Conservation (phyloP, 2,113 vertebrate genomes). For the Ciconia maguari region DNA sequence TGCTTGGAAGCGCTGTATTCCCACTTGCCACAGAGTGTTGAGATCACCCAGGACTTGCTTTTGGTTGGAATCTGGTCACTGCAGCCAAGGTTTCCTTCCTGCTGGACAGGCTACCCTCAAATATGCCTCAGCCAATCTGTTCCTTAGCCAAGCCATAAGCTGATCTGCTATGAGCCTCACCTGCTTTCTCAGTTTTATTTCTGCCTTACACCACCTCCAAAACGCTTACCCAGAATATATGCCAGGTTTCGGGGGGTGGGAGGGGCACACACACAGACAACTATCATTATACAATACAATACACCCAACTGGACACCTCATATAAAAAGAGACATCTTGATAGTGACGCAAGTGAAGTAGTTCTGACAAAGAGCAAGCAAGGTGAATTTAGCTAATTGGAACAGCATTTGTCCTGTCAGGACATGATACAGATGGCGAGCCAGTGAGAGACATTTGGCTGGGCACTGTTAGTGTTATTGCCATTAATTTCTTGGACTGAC, state of each 20-base stretch:
- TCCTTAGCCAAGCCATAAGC: neutral
- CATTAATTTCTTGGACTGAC: conserved; percentile 4
- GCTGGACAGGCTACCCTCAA: neutral
- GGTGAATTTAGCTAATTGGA: conserved; percentile 18
- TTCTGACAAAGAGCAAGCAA: conserved; percentile 16
- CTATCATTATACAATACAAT: neutral
- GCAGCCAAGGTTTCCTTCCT: neutral
- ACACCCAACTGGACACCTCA: neutral
- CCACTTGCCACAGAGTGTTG: neutral
- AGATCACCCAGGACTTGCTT: neutral
- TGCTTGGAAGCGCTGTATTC: neutral
- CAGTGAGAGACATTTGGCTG: conserved; percentile 54
- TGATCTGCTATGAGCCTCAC: neutral
- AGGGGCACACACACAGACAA: neutral
- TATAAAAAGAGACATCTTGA: neutral
- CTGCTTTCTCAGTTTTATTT: neutral
- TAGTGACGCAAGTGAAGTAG: neutral
- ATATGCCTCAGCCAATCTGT: neutral
- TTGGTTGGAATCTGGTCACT: neutral
- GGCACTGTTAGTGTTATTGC: neutral
- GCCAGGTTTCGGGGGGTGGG: neutral
- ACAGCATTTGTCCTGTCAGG: neutral
- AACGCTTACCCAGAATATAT: neutral
- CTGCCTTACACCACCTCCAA: neutral
- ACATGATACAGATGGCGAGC: conserved; percentile 49